Conservation (phyloP, 2,113 vertebrate genomes). For the Malaclemys terrapin region DNA sequence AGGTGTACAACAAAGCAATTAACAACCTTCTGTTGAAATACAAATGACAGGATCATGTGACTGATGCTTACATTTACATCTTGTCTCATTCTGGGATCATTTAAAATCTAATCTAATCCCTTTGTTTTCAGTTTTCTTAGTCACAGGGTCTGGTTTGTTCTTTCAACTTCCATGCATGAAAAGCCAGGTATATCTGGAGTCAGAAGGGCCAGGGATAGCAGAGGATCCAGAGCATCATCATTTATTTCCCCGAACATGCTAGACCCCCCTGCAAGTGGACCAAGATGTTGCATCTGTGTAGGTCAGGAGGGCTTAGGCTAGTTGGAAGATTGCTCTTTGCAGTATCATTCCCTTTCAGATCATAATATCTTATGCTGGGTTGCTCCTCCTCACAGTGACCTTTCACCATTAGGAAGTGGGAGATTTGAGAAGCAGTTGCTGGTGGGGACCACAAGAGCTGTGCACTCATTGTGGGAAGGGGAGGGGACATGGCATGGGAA, state of each 20-base stretch:
- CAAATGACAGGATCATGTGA: background rate
- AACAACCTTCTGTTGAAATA: background rate
- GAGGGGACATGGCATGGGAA: background rate
- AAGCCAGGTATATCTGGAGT: background rate
- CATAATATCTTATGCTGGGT: background rate
- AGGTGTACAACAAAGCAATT: constrained; percentile 51
- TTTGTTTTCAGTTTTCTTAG: background rate
- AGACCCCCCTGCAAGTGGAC: background rate
- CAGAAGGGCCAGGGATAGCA: background rate
- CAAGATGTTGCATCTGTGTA: background rate
- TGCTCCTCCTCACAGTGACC: background rate
- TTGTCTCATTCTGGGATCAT: background rate
- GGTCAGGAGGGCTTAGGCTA: background rate
- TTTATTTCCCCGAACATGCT: background rate
- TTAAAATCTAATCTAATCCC: background rate
- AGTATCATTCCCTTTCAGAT: accelerated
- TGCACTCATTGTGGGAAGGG: background rate
- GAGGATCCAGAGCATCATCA: background rate
- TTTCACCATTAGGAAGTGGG: background rate
- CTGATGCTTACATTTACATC: constrained; percentile 10
- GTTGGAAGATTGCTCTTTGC: background rate
- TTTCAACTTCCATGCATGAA: background rate
- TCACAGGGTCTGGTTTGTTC: background rate
- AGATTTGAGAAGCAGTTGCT: background rate
- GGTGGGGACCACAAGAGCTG: background rate